Evolutionary conservation across 2,113 vertebrate species (phyloP).

Genomic region (cat (Felis catus)): F.catus_Fca126_mat1.0 CM031416.1:44951501-44952000

Average conservation of each 20-base stretch:
- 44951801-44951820: neutral
- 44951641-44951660: neutral
- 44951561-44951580: conserved; percentile 16
- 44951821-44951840: neutral
- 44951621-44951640: neutral
- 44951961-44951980: neutral
- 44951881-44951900: neutral
- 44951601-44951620: neutral
- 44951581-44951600: neutral
- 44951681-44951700: neutral
- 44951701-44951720: neutral
- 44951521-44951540: neutral
- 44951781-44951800: neutral
- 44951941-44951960: neutral
- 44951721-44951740: neutral
- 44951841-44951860: neutral
- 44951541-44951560: neutral
- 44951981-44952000: neutral
- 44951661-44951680: neutral
- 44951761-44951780: neutral
- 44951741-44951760: neutral
- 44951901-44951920: neutral
- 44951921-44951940: neutral
- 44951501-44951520: conserved; percentile 6
- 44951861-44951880: neutral